These are phyloP conservation scores for Thecocarcelia acutangulata DNA, from an alignment of 2,888 invertebrate species.

Conservation along the genomic window DNA sequence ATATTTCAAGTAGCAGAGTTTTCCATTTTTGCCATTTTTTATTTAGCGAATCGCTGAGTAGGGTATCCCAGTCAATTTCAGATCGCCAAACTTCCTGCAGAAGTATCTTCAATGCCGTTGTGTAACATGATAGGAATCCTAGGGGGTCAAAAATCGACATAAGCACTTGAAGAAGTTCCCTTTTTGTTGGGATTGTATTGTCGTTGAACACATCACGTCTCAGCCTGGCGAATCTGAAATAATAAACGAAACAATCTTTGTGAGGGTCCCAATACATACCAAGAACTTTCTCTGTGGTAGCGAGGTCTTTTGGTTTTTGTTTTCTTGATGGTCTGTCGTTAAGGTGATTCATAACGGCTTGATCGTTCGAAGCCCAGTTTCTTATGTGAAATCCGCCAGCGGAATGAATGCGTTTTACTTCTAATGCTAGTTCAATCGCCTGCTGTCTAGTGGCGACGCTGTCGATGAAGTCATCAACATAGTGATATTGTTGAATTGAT, in stretches of 20 bases:
- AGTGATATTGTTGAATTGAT: too few species aligned
- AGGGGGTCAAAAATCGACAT: too few species aligned
- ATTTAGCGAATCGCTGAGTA: slow-evolving; percentile 2
- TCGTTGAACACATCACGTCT: slow-evolving; percentile 31
- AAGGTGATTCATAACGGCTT: not conserved
- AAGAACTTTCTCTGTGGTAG: too few species aligned
- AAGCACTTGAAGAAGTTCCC: slow-evolving; percentile 54
- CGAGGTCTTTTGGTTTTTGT: not conserved
- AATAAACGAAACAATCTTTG: slow-evolving; percentile 57
- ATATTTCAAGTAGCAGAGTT: slow-evolving; percentile 2
- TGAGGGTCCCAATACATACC: too few species aligned
- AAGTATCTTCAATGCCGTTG: slow-evolving; percentile 60
- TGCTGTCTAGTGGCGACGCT: too few species aligned
- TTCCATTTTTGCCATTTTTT: slow-evolving; percentile 50
- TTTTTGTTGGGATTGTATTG: slow-evolving; percentile 45
- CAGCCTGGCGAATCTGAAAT: slow-evolving; percentile 61
- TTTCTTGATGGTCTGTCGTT: not conserved
- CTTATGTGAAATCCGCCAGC: slow-evolving; percentile 52
- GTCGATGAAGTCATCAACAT: too few species aligned
- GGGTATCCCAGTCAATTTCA: not conserved
- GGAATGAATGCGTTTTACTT: not conserved
- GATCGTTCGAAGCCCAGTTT: slow-evolving; percentile 54
- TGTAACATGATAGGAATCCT: slow-evolving; percentile 62
- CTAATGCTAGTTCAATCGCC: too few species aligned
- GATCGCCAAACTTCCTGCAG: slow-evolving; percentile 63